Percentiles rank a stretch among this genome's conserved stretches.
These are phyloP conservation scores for Drosophila subsilvestris DNA, from an alignment of 2,888 invertebrate genomes.

Conservation along the genomic window DNA sequence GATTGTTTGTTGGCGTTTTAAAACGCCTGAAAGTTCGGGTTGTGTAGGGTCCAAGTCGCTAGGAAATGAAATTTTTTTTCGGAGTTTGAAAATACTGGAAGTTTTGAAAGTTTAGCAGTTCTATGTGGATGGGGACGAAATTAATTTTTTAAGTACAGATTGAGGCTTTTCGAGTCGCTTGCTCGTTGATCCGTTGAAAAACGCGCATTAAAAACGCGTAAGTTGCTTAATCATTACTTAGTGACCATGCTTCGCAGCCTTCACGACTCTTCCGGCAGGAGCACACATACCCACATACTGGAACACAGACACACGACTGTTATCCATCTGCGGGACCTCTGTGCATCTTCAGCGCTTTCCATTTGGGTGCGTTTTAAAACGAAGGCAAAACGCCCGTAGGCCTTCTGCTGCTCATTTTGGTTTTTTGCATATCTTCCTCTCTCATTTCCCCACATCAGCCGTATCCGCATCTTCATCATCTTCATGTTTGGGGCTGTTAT, in stretches of 20 bases:
- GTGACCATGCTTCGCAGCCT: not conserved
- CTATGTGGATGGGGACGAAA: not conserved
- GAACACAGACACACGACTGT: not conserved
- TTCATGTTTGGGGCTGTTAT: slow-evolving; percentile 32
- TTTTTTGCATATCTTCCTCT: not conserved
- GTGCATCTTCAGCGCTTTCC: slow-evolving; percentile 33
- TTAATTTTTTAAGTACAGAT: not conserved
- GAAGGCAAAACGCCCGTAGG: slow-evolving; percentile 33
- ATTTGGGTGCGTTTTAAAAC: slow-evolving; percentile 46
- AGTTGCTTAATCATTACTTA: not conserved
- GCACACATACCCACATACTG: no score
- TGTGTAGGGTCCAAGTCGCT: not conserved
- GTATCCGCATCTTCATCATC: not conserved
- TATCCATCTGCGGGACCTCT: not conserved
- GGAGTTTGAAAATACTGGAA: not conserved
- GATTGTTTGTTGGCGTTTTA: not conserved
- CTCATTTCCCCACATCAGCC: not conserved
- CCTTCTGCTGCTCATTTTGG: not conserved
- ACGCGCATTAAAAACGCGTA: not conserved
- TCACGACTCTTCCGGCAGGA: not conserved
- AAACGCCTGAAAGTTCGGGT: not conserved
- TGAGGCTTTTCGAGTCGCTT: not conserved
- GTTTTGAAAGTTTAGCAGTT: not conserved
- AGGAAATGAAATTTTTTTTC: no score
- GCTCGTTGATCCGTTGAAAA: not conserved